Evolutionary conservation across 2,797 vertebrate species (phyloP).

Genomic region (Diglossa cyanea): DNA sequence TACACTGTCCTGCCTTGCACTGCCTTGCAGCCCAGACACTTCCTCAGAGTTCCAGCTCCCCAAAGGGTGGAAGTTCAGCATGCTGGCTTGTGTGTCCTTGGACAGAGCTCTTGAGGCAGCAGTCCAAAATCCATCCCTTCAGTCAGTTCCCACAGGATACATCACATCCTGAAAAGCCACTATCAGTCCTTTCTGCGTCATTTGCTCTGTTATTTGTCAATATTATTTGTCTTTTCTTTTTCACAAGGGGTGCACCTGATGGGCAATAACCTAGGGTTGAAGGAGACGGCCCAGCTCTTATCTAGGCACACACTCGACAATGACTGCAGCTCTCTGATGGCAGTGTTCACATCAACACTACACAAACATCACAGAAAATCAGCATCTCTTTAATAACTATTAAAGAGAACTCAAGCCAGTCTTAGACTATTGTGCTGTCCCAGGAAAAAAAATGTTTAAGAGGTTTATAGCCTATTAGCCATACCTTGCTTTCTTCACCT

Average conservation of each 20-base stretch:
- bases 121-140: not conserved
- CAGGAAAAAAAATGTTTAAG: not conserved
- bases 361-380: not conserved
- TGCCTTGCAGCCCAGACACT: not conserved
- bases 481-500: conserved; percentile 92
- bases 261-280: not conserved
- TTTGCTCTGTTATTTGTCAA: not conserved
- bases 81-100: not conserved
- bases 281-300: not conserved
- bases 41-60: not conserved
- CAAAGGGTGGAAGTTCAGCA: not conserved
- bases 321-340: not conserved
- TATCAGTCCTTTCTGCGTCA: not conserved
- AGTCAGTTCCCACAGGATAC: not conserved
- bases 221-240: not conserved
- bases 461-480: not conserved
- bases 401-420: not conserved
- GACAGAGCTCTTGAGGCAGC: not conserved
- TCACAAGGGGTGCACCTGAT: not conserved
- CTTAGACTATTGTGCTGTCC: not conserved
- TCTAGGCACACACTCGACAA: not conserved
- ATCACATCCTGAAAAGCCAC: not conserved
- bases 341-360: not conserved
- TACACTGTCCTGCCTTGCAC: not conserved
- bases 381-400: not conserved